These are phyloP conservation scores for Stercorarius parasiticus DNA, from an alignment of 2,113 vertebrate species.

Conservation along the genomic window DNA sequence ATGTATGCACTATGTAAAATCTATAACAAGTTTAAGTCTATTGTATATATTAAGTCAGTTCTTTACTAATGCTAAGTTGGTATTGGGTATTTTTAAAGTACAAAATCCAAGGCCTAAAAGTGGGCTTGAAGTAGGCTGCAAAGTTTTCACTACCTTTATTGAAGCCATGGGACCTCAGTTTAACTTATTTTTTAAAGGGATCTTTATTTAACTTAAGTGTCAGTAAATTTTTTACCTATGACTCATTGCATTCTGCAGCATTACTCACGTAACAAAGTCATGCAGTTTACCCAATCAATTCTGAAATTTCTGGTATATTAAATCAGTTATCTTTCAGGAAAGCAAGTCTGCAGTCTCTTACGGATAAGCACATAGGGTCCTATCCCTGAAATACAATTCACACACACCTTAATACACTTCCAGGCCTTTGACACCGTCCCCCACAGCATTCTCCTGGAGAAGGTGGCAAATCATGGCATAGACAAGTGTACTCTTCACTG, in stretches of 20 bases:
- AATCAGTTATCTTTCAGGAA: neutral
- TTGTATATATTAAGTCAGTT: neutral
- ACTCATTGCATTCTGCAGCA: neutral
- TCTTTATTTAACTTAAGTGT: neutral
- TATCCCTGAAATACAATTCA: neutral
- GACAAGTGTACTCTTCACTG: no score
- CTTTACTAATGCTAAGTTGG: neutral
- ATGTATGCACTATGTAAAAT: neutral
- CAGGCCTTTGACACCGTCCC: no score
- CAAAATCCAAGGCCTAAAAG: neutral
- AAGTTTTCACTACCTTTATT: neutral
- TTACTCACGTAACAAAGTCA: neutral
- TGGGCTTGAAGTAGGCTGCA: neutral
- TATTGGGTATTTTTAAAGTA: neutral
- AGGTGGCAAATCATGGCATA: no score
- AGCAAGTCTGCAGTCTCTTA: neutral
- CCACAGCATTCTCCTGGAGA: no score
- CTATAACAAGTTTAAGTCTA: neutral
- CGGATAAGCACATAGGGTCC: neutral
- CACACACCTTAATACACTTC: neutral
- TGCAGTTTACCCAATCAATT: neutral
- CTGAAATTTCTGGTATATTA: neutral
- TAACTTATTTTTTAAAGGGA: neutral
- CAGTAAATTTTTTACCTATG: neutral
- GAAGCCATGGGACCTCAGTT: neutral